Evolutionary conservation across 2,888 invertebrate species (phyloP).

Genomic region (Drosophila setosimentum): DNA sequence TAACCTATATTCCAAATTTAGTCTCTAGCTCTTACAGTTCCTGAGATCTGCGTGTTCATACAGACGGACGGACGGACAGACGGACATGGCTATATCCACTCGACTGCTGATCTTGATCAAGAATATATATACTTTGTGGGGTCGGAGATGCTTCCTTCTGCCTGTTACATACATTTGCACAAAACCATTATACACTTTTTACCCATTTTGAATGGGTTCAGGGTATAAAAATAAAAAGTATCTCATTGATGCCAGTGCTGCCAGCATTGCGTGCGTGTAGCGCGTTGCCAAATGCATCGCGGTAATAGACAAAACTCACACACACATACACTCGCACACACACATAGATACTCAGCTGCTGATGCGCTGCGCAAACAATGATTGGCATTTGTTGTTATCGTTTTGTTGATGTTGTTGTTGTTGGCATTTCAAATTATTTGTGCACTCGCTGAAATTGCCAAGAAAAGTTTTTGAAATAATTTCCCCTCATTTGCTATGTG

Average conservation of each 20-base stretch:
- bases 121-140: too few species aligned
- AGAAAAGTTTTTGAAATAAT: slow-evolving; percentile 73
- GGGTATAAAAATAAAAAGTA: slow-evolving; percentile 65
- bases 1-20: too few species aligned
- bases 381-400: slow-evolving; percentile 78
- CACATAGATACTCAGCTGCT: slow-evolving; percentile 62
- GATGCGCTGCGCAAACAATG: slow-evolving; percentile 79
- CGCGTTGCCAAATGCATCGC: slow-evolving; percentile 51
- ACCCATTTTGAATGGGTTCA: too few species aligned
- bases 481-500: slow-evolving; percentile 61
- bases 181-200: too few species aligned
- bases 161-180: too few species aligned
- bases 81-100: too few species aligned
- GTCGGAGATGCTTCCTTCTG: too few species aligned
- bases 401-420: slow-evolving; percentile 42
- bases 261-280: slow-evolving; percentile 52
- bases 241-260: slow-evolving; percentile 63
- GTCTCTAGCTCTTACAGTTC: too few species aligned
- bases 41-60: too few species aligned
- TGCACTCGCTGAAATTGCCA: slow-evolving; percentile 73
- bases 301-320: slow-evolving; percentile 31
- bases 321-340: background rate
- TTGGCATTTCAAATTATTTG: slow-evolving; percentile 62
- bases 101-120: too few species aligned
- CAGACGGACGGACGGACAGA: too few species aligned